Base-by-base conservation (phyloP, 2,888 invertebrate genomes). In the Drosophila mimetica region DNA sequence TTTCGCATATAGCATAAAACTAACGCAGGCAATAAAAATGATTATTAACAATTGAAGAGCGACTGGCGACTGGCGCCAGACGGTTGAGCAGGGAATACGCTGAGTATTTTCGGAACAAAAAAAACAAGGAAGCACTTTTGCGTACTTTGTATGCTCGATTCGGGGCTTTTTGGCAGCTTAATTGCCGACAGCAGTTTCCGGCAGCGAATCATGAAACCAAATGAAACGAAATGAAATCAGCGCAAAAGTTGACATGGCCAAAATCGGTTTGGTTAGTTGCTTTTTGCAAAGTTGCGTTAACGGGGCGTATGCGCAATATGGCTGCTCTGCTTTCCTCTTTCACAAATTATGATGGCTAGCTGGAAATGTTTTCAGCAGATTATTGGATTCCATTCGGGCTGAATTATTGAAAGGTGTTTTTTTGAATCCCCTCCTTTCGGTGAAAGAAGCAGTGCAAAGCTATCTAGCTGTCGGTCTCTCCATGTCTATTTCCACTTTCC, bases 1-100 rank as follows among this genome's bases (percentile, higher is more conserved):
- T 87, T 82, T 76, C 84, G 74, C 75, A 80, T 85, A 82, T 75
- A 77, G 76, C 84, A 83, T 86, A 83, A 88, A 84, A 88, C 80
- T 77, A 87, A 79, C 81, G 79, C 72, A 58, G 76, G 86, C 83
- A 70, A 86, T 86, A 86, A 86, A 86, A 86, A 86, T 87, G 79
- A 89, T 87, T 87, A 86, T 89, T 83, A 81, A 86, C 86, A 83
- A 89, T 86, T 89, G 89, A 85, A 76, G 81, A 85, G 81, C 72
- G n/a, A n/a, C n/a, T 80, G 63, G 65, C 67, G 75, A 84, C 83
- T 82, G 88, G 76, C 72, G 75, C 75, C 75, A 75, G 65, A 34
- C 48, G 39, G 34, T 25, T 46, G 25, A 30, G 42, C 32, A 39
- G 13, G 20, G 22, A 63, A 7, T 25, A 20, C 20, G 13, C 37